These are phyloP conservation scores for Shargacucullia verbasci DNA, from an alignment of 2,888 invertebrate species.

Conservation along the genomic window DNA sequence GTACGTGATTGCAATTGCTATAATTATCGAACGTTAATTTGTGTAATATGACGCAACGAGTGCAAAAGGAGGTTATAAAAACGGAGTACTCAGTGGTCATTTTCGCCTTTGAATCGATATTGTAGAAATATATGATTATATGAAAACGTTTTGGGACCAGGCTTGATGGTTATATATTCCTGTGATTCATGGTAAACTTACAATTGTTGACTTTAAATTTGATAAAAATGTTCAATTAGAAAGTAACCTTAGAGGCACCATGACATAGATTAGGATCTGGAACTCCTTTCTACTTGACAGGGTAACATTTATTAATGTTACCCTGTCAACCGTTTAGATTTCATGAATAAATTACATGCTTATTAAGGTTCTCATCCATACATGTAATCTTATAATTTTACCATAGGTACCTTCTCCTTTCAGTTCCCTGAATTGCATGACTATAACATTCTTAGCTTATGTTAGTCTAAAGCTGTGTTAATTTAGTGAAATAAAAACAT, in stretches of 20 bases:
- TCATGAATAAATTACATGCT: too few relatives aligned
- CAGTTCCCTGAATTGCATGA: too few relatives aligned
- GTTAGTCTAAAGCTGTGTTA: too few relatives aligned
- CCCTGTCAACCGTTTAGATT: too few relatives aligned
- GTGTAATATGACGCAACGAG: conserved; percentile 45
- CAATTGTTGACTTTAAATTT: too few relatives aligned
- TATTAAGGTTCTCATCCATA: too few relatives aligned
- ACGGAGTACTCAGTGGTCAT: conserved; percentile 18
- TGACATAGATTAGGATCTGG: conserved; percentile 16
- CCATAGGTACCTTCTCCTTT: too few relatives aligned
- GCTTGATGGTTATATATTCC: too few relatives aligned
- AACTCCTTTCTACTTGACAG: conserved; percentile 45
- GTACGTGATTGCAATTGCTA: conserved; percentile 57
- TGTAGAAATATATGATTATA: conserved; percentile 15
- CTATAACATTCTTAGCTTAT: too few relatives aligned
- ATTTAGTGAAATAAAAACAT: too few relatives aligned
- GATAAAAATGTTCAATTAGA: conserved; percentile 27
- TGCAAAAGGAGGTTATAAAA: conserved; percentile 56
- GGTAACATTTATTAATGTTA: conserved; percentile 29
- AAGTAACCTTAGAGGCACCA: conserved; percentile 34
- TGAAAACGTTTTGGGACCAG: conserved; percentile 13
- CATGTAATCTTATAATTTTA: too few relatives aligned
- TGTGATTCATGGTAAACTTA: too few relatives aligned
- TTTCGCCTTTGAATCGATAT: conserved; percentile 12
- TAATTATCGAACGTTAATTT: conserved; percentile 16